Evolutionary conservation across 2,888 invertebrate genomes (phyloP).

Genomic region (Rhodophaea formosa): DNA sequence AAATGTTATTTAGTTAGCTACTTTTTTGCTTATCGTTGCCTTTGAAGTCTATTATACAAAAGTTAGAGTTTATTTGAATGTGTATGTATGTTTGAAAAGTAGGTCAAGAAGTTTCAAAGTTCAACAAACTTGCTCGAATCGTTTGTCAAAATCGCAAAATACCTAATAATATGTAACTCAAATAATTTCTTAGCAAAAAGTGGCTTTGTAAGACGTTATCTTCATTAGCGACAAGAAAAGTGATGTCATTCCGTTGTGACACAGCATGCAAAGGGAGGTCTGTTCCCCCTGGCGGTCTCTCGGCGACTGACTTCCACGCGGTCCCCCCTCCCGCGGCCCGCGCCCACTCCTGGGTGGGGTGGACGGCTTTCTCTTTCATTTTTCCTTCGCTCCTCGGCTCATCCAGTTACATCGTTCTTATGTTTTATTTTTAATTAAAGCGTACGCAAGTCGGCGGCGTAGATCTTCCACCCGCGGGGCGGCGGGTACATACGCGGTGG

Average conservation of each 20-base stretch:
- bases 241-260: constrained; percentile 78
- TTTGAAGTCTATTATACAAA: background rate
- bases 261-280: constrained; percentile 64
- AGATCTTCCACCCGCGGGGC: constrained; percentile 67
- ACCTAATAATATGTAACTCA: background rate
- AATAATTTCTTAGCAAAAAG: constrained; percentile 27
- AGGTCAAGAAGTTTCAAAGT: constrained; percentile 37
- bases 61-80: background rate
- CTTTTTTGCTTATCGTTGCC: background rate
- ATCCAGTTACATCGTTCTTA: constrained; percentile 82
- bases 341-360: constrained; percentile 52
- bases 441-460: constrained; percentile 81
- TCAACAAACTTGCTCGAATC: background rate
- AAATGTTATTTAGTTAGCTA: constrained; percentile 28
- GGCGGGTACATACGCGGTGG: constrained; percentile 73
- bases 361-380: constrained; percentile 81
- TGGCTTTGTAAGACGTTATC: constrained; percentile 69
- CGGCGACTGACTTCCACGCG: constrained; percentile 73
- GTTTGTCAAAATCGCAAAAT: background rate
- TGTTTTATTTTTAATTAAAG: constrained; percentile 82
- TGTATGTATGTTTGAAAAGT: constrained; percentile 24
- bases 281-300: constrained; percentile 67
- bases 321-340: constrained; percentile 49
- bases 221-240: constrained; percentile 81
- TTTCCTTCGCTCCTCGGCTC: constrained; percentile 81